Conservation (phyloP, 2,888 invertebrate genomes). For the Falcaria lacertinaria region DNA sequence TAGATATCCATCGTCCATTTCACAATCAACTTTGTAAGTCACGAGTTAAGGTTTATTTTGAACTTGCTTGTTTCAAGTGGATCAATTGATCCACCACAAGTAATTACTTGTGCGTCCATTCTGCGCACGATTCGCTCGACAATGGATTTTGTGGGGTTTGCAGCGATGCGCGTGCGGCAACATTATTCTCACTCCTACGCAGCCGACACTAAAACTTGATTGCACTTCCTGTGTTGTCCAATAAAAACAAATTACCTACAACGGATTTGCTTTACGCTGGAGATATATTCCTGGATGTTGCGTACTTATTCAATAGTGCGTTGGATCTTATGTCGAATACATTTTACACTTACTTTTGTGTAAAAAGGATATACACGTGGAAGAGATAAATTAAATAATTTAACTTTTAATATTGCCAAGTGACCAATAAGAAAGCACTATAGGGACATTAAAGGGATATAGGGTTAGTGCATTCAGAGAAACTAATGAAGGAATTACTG, state of each 20-base stretch:
- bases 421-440: too few species aligned
- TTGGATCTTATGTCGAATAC: neutral
- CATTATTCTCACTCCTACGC: conserved; percentile 41
- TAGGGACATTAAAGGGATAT: too few species aligned
- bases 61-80: neutral
- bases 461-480: too few species aligned
- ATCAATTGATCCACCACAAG: conserved; percentile 27
- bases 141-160: conserved; percentile 38
- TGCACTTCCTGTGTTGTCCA: conserved; percentile 1
- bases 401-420: too few species aligned
- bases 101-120: conserved; percentile 40
- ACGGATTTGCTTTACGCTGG: neutral
- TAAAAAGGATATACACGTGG: too few species aligned
- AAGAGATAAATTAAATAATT: too few species aligned
- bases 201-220: conserved; percentile 16
- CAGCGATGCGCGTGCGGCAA: conserved; percentile 34
- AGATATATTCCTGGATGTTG: neutral
- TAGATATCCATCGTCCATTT: neutral
- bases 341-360: too few species aligned
- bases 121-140: conserved; percentile 35
- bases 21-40: neutral
- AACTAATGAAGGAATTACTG: too few species aligned
- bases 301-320: neutral
- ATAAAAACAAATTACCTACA: conserved; percentile 3
- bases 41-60: neutral